A percentile compares a stretch with the other conserved stretches of the same genome.
These are phyloP conservation scores for Sanderia malayensis DNA, from an alignment of 30 jellyfish, hydroid and myxozoan species.

Conservation along the genomic window DNA sequence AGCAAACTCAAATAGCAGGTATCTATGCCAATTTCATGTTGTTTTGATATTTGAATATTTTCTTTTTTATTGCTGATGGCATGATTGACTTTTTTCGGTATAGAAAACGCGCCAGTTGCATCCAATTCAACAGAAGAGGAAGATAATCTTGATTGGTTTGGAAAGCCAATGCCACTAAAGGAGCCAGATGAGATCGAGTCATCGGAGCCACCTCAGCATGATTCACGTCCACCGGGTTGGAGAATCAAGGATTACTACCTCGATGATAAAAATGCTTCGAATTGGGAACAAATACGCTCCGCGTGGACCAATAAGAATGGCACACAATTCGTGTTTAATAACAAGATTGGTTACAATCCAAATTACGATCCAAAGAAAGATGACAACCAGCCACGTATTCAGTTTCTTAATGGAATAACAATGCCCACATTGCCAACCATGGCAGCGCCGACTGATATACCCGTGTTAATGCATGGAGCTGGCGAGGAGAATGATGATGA, in stretches of 20 bases:
- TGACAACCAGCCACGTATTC: slow-evolving; percentile 39
- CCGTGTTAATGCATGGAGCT: slow-evolving; percentile 27
- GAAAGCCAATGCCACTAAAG: not conserved
- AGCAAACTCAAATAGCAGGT: no score
- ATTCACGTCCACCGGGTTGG: slow-evolving; percentile 39
- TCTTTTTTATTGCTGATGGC: no score
- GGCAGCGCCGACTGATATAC: slow-evolving; percentile 47
- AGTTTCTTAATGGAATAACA: slow-evolving; percentile 35
- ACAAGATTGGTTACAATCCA: slow-evolving; percentile 42
- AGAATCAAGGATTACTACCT: slow-evolving; percentile 54
- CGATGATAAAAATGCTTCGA: slow-evolving; percentile 41
- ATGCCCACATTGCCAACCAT: slow-evolving; percentile 54
- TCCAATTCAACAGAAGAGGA: no score
- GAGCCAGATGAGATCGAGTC: slow-evolving; percentile 24
- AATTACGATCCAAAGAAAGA: slow-evolving; percentile 10
- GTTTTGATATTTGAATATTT: no score
- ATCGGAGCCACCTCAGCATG: slow-evolving; percentile 7
- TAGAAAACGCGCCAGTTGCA: no score
- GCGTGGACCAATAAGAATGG: slow-evolving; percentile 61
- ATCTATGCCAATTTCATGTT: no score
- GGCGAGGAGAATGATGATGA: slow-evolving; percentile 31
- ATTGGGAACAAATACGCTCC: slow-evolving; percentile 65
- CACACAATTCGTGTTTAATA: slow-evolving; percentile 34
- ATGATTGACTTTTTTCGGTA: no score
- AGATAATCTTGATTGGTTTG: slow-evolving; percentile 4